A percentile compares a stretch with the other conserved stretches of the same genome.
Conservation (phyloP, 1,140 invertebrate species). For the Procambarus virginalis region DNA sequence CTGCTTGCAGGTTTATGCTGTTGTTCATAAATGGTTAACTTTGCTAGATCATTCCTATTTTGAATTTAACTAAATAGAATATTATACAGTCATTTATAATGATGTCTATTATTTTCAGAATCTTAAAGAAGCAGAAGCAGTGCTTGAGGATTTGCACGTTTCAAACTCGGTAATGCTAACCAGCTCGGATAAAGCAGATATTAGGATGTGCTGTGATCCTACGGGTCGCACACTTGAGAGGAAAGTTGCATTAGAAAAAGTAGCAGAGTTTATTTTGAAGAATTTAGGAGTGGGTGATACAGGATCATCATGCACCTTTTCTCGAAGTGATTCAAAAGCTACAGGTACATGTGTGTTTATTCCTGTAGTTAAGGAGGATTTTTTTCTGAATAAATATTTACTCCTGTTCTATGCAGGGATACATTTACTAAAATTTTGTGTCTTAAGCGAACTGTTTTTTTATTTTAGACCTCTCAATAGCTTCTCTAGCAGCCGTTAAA, state of each 20-base stretch:
- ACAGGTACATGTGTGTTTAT: constrained; percentile 17
- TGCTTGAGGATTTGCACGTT: constrained; percentile 31
- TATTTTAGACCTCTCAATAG: too few species aligned
- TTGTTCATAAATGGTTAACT: too few species aligned
- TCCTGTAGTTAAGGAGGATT: neutral
- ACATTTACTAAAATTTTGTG: too few species aligned
- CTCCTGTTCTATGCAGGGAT: too few species aligned
- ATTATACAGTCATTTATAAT: too few species aligned
- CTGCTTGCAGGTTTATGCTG: too few species aligned
- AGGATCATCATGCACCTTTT: neutral
- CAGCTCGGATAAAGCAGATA: constrained; percentile 23
- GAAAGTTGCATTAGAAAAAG: constrained; percentile 34
- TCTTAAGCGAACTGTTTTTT: too few species aligned
- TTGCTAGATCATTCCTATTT: too few species aligned
- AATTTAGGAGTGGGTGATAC: constrained; percentile 20
- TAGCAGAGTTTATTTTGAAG: constrained; percentile 40
- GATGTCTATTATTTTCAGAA: constrained; percentile 1
- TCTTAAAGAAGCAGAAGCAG: constrained; percentile 46
- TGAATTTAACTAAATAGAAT: too few species aligned
- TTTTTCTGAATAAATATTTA: too few species aligned
- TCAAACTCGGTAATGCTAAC: constrained; percentile 40
- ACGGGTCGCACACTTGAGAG: constrained; percentile 26
- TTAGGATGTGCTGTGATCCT: constrained; percentile 35
- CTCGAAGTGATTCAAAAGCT: constrained; percentile 16
- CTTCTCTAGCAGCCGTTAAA: too few species aligned